A percentile compares a stretch with the other conserved stretches of the same genome.
These are phyloP conservation scores for Triplophysa yarkandensis DNA, from an alignment of 2,797 vertebrate species.

Conservation along the genomic window DNA sequence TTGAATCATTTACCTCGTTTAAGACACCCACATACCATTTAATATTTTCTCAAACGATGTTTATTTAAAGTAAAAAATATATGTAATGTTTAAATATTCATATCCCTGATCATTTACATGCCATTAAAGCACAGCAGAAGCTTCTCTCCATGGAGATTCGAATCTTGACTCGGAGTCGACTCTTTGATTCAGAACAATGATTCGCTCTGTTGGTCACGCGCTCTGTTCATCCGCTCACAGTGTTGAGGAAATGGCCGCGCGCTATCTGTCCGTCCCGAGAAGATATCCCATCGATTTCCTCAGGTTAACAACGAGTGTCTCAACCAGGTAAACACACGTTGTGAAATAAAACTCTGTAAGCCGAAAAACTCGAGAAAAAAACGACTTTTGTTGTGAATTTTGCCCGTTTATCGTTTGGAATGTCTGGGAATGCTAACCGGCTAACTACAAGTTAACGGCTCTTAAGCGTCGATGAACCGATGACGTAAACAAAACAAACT, in stretches of 20 bases:
- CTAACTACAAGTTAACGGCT: slow-evolving; percentile 10
- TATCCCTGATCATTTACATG: too few species aligned
- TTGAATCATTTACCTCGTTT: too few species aligned
- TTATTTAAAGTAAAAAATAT: too few species aligned
- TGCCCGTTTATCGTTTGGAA: background rate
- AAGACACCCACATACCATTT: too few species aligned
- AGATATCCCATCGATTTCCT: slow-evolving; percentile 30
- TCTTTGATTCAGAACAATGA: slow-evolving; percentile 20
- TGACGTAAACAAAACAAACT: background rate
- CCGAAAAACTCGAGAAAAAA: background rate
- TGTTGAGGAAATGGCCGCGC: slow-evolving; percentile 54
- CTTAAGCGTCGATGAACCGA: background rate
- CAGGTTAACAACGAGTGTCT: slow-evolving; percentile 17
- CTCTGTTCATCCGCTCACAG: background rate
- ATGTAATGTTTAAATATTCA: too few species aligned
- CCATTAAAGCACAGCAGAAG: too few species aligned
- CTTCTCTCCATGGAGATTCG: background rate
- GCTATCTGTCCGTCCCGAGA: slow-evolving; percentile 43
- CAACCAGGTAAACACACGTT: slow-evolving; percentile 18
- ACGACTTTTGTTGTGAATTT: rapidly evolving
- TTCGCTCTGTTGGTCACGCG: slow-evolving; percentile 26
- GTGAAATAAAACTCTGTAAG: background rate
- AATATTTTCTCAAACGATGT: too few species aligned
- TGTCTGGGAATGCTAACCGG: slow-evolving; percentile 12
- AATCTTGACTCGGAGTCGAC: slow-evolving; percentile 28